These are phyloP conservation scores for Oegoconia quadripuncta DNA, from an alignment of 2,888 invertebrate genomes.

Conservation along the genomic window DNA sequence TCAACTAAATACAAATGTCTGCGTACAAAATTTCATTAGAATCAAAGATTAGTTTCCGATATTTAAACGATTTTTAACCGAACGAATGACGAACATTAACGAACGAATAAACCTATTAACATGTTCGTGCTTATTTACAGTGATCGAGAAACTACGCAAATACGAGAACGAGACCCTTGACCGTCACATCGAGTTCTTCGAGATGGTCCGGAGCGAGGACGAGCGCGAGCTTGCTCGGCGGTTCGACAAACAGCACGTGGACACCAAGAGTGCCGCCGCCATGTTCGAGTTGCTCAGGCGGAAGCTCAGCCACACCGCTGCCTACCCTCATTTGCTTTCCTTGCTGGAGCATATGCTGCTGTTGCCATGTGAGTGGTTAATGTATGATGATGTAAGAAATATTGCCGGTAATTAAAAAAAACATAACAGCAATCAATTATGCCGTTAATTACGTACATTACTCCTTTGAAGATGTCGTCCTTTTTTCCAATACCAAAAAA, in stretches of 20 bases:
- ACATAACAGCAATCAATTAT: no score
- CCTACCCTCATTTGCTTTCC: constrained; percentile 95
- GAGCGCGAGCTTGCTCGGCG: constrained; percentile 95
- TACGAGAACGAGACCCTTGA: constrained; percentile 97
- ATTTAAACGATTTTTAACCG: neutral
- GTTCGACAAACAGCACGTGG: constrained; percentile 94
- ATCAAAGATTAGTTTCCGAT: neutral
- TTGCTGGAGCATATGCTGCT: constrained; percentile 92
- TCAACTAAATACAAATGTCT: no score
- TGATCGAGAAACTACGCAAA: constrained; percentile 94
- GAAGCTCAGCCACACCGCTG: constrained; percentile 94
- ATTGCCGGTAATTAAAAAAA: no score
- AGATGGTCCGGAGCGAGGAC: constrained; percentile 98
- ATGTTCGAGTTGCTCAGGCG: constrained; percentile 95
- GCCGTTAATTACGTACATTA: no score
- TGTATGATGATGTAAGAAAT: neutral
- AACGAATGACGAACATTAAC: no score
- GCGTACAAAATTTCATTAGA: no score
- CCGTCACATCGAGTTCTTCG: constrained; percentile 98
- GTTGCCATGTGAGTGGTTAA: constrained; percentile 77
- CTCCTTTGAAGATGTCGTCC: no score
- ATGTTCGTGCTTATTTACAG: constrained; percentile 44
- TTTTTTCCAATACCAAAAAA: no score
- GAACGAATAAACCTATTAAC: neutral
- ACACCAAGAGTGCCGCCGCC: constrained; percentile 93